Percentiles rank a stretch among this genome's conserved stretches.
phyloP scores from a whole-genome alignment of 2,113 vertebrate genomes.

The Phalacrocorax carbo region DNA sequence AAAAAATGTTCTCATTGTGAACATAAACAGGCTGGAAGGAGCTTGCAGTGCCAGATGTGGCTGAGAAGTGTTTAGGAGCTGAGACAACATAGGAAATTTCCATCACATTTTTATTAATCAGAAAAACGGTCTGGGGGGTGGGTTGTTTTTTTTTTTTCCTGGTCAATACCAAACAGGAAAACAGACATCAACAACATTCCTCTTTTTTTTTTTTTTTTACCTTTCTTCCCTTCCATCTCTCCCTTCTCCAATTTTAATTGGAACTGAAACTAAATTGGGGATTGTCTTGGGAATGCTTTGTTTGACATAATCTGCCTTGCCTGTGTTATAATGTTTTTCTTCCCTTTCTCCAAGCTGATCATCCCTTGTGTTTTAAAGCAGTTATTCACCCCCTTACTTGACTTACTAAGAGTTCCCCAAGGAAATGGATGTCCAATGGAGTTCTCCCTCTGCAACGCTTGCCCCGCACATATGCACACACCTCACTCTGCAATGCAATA shows the following conservation, averaged over 20 bases:
- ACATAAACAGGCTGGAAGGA: constrained; percentile 39
- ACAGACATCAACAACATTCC: neutral
- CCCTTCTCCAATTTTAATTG: neutral
- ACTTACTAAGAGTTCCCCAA: neutral
- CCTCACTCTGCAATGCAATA: neutral
- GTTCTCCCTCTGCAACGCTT: neutral
- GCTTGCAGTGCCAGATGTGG: constrained; percentile 27
- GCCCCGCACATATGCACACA: no score
- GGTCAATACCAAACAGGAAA: neutral
- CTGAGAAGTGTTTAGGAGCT: constrained; percentile 36
- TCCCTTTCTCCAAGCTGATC: neutral
- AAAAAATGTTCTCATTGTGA: constrained; percentile 65
- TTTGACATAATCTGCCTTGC: neutral
- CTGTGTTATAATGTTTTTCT: neutral
- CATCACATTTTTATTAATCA: constrained; percentile 50
- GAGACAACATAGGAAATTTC: constrained; percentile 48
- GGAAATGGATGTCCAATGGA: neutral
- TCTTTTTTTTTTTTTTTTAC: neutral
- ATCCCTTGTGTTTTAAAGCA: neutral
- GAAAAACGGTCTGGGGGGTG: neutral
- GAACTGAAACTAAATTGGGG: neutral
- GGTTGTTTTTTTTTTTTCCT: neutral
- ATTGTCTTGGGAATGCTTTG: neutral
- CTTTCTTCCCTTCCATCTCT: neutral
- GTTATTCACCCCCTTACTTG: neutral